A percentile compares a stretch with the other conserved stretches of the same genome.
These are phyloP conservation scores for Pseudeuparius sepicola DNA, from an alignment of 2,888 invertebrate species.

Conservation along the genomic window DNA sequence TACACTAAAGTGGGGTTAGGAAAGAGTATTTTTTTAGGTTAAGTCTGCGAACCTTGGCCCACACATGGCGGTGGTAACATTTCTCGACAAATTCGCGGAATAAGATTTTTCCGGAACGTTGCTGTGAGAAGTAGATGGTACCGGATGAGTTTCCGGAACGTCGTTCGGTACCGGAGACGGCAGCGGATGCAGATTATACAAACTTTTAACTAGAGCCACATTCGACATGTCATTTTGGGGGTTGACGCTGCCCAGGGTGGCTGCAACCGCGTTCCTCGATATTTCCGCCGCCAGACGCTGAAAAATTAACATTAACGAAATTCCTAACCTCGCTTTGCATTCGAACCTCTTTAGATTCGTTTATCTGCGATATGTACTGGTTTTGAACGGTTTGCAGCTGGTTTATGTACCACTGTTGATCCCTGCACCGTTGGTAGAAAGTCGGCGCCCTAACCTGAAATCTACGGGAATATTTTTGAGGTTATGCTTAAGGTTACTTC, in stretches of 20 bases:
- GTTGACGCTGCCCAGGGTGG: slow-evolving; percentile 35
- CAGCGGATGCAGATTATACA: slow-evolving; percentile 28
- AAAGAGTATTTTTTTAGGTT: no score
- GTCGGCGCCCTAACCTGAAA: slow-evolving; percentile 91
- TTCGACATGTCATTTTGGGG: slow-evolving; percentile 25
- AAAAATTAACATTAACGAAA: slow-evolving; percentile 16
- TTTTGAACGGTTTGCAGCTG: slow-evolving; percentile 73
- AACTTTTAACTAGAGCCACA: slow-evolving; percentile 30
- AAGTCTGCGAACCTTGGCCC: no score
- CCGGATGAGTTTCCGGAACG: slow-evolving; percentile 18
- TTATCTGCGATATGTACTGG: slow-evolving; percentile 71
- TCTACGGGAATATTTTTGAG: slow-evolving; percentile 42
- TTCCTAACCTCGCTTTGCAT: neutral
- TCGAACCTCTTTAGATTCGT: slow-evolving; percentile 69
- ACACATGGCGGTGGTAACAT: slow-evolving; percentile 16
- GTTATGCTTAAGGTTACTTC: no score
- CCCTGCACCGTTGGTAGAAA: slow-evolving; percentile 86
- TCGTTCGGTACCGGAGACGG: slow-evolving; percentile 21
- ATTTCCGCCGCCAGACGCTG: slow-evolving; percentile 59
- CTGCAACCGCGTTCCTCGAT: slow-evolving; percentile 54
- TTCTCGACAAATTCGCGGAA: slow-evolving; percentile 22
- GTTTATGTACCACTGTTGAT: slow-evolving; percentile 87
- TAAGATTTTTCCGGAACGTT: slow-evolving; percentile 27
- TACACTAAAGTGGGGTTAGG: no score
- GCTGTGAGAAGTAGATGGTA: slow-evolving; percentile 26